These are phyloP conservation scores for Hedychridium roseum DNA, from an alignment of 2,888 invertebrate species.

Conservation along the genomic window DNA sequence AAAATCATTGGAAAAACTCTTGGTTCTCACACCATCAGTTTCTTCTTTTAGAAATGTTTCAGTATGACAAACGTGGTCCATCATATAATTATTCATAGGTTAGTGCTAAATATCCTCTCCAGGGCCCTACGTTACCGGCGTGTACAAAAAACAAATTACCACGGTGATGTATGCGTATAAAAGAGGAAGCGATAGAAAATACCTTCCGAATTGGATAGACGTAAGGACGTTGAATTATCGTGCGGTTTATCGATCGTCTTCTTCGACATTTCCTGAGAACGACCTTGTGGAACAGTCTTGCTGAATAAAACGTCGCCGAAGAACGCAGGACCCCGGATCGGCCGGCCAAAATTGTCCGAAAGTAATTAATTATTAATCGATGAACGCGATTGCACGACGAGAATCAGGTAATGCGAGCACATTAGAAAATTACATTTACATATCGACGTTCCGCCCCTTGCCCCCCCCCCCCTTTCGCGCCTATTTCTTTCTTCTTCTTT, in stretches of 20 bases:
- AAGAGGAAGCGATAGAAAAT: no score
- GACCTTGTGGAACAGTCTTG: no score
- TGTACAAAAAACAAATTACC: neutral
- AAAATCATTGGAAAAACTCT: conserved; percentile 34
- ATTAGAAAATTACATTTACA: conserved; percentile 46
- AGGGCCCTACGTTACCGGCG: neutral
- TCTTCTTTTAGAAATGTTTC: conserved; percentile 46
- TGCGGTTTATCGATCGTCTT: no score
- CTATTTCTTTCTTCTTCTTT: neutral
- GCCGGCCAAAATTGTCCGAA: no score
- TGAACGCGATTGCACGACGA: conserved; percentile 36
- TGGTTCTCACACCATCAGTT: conserved; percentile 5
- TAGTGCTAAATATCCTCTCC: conserved; percentile 33
- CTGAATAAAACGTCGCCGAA: no score
- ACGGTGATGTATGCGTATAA: no score
- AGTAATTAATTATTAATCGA: conserved; percentile 10
- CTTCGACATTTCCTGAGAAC: no score
- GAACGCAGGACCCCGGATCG: no score
- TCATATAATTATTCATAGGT: conserved; percentile 42
- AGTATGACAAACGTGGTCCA: conserved; percentile 59
- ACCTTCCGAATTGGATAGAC: no score
- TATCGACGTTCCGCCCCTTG: conserved; percentile 24
- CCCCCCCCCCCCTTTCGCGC: neutral
- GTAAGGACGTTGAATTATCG: no score
- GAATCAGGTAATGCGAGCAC: conserved; percentile 42